These are phyloP conservation scores for Nephrotoma flavescens DNA, from an alignment of 2,888 invertebrate species.

Conservation along the genomic window DNA sequence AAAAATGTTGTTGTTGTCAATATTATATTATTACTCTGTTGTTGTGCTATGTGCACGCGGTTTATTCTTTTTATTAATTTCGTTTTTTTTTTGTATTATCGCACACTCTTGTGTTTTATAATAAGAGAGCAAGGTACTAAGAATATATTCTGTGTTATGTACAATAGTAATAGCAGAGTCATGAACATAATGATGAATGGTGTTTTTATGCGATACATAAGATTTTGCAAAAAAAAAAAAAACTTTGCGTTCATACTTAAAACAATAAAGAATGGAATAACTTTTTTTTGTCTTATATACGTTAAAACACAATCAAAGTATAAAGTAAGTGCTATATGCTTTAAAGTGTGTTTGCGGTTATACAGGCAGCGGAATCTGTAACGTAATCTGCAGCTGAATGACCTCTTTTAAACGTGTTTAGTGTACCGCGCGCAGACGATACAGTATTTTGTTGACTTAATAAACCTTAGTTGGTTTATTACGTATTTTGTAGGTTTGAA, in stretches of 20 bases:
- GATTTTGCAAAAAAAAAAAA: not conserved
- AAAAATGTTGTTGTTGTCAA: not conserved
- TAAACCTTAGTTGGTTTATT: not conserved
- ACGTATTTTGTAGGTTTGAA: not conserved
- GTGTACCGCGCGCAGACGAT: not conserved
- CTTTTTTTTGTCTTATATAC: not conserved
- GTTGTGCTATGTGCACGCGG: not conserved
- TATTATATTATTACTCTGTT: not conserved
- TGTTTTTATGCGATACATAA: not conserved
- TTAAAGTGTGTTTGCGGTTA: not conserved
- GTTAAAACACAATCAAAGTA: not conserved
- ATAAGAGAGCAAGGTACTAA: not conserved
- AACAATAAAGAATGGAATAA: not conserved
- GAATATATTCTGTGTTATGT: not conserved
- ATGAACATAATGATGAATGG: not conserved
- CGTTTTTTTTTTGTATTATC: not conserved
- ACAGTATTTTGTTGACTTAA: not conserved
- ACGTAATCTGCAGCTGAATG: not conserved
- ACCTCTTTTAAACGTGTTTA: not conserved
- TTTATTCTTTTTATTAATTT: not conserved
- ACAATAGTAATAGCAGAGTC: not conserved
- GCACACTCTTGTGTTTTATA: not conserved
- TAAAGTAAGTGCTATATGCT: not conserved
- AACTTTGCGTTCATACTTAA: not conserved
- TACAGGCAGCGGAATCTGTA: not conserved